A percentile compares a stretch with the other conserved stretches of the same genome.
Conservation (phyloP, 2,888 invertebrate species). For the Epiblema foenella region DNA sequence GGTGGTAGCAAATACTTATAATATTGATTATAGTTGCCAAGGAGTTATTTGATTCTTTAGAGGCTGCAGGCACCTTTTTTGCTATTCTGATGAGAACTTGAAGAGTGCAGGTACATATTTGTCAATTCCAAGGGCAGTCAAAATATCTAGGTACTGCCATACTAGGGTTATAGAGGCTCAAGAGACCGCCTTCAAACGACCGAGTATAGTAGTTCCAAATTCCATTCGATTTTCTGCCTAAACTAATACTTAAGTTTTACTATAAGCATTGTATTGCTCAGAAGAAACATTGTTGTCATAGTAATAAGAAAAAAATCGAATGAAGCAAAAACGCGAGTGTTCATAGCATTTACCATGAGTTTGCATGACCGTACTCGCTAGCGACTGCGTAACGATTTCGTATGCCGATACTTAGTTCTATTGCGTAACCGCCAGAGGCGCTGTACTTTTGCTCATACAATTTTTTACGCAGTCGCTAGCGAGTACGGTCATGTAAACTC, state of each 20-base stretch:
- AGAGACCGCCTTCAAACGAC: neutral
- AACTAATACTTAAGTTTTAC: neutral
- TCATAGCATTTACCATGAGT: too few species aligned
- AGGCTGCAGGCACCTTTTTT: neutral
- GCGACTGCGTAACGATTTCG: too few species aligned
- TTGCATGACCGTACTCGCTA: too few species aligned
- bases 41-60: neutral
- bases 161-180: neutral
- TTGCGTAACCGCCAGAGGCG: too few species aligned
- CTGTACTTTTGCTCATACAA: too few species aligned
- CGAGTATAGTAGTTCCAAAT: neutral
- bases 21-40: neutral
- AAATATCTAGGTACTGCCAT: conserved; percentile 7
- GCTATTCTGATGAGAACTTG: neutral
- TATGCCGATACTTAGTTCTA: too few species aligned
- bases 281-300: neutral
- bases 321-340: neutral
- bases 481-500: too few species aligned
- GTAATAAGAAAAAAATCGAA: neutral
- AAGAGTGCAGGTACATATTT: neutral
- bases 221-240: neutral
- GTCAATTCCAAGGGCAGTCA: conserved; percentile 4
- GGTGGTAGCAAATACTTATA: neutral
- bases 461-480: too few species aligned
- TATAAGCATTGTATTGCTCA: neutral